Base-by-base conservation (phyloP, 2,888 invertebrate species). In the Mythimna impura region DNA sequence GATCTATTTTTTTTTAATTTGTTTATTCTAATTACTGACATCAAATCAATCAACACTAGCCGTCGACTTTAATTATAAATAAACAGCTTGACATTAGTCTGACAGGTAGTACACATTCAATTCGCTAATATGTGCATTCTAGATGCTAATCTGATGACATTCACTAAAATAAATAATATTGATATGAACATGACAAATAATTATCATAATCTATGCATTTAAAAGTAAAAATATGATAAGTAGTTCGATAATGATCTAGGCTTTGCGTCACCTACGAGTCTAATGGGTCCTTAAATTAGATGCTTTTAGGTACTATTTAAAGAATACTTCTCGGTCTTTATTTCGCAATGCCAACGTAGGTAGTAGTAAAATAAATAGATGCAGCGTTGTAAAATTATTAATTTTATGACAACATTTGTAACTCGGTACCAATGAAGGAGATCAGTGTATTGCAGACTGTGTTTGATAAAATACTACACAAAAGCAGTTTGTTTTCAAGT, bases 121-220 rank as follows among this genome's bases (percentile, higher is more conserved):
- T 47, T 66, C 12, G 30, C 22, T 12, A n/a, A 62, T 52, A 30
- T 61, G 14, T 43, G 20, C 34, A 62, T 62, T 70, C 9, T 43
- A 14, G 9, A 57, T 70, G 40, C 17, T 25, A 55, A 77, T 55
- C 17, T 22, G 12, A 69, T 55, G 61, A 62, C 12, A 43, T 25
- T 43, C 50, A n/a, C 10, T 57, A 43, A n/a, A 22, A 55, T 69
- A 75, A 55, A 77, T 69, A 69, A 40, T 22, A 40, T 20, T 36
- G 22, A 30, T 36, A 55, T 14, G 9, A 47, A 43, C 14, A 1
- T 47, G n/a, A 7, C 52, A 25, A 10, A 61, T 36, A 10, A 61
- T 75, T 75, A 75, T 25, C 61, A 75, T 77, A 75, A 75, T 77
- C 2, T 43, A 62, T 43, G 55, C 54, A 75, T 69, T 77, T 75